Evolutionary conservation across 1,140 invertebrate species (phyloP).

Genomic region (Cotesia chilonis): DNA sequence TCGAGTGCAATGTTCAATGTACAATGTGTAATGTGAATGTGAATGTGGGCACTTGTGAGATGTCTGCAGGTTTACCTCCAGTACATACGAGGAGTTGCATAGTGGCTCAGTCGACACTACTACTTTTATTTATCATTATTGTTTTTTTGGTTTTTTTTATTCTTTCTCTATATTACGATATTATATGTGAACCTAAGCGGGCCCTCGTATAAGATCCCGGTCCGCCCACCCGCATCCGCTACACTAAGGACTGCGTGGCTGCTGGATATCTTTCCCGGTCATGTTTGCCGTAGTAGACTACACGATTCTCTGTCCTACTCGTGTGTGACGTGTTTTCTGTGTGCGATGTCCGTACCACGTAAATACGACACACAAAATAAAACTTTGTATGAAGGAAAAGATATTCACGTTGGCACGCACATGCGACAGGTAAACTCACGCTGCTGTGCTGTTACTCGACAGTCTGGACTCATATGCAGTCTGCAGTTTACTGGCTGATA

Average conservation of each 20-base stretch:
- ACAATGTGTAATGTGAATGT: too few species aligned
- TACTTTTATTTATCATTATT: conserved; percentile 1
- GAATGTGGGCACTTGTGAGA: conserved; percentile 8
- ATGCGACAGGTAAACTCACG: conserved; percentile 23
- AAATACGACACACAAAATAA: too few species aligned
- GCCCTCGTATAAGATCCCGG: conserved; percentile 42
- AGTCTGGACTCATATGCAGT: too few species aligned
- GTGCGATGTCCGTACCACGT: too few species aligned
- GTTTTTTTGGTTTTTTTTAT: conserved; percentile 1
- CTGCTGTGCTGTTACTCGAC: not conserved
- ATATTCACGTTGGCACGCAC: conserved; percentile 11
- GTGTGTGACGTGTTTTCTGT: too few species aligned
- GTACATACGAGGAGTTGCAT: not conserved
- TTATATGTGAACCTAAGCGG: not conserved
- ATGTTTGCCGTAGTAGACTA: too few species aligned
- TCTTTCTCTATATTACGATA: too few species aligned
- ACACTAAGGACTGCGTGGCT: conserved; percentile 38
- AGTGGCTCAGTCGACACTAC: too few species aligned
- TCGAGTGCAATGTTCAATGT: not conserved
- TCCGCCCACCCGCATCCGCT: conserved; percentile 58
- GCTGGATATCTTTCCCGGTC: not conserved
- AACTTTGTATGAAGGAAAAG: too few species aligned
- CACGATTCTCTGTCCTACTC: too few species aligned
- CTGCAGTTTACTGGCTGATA: too few species aligned
- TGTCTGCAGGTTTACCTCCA: not conserved